These are phyloP conservation scores for Paratrypauchen microcephalus DNA, from an alignment of 2,797 vertebrate species.

Conservation along the genomic window DNA sequence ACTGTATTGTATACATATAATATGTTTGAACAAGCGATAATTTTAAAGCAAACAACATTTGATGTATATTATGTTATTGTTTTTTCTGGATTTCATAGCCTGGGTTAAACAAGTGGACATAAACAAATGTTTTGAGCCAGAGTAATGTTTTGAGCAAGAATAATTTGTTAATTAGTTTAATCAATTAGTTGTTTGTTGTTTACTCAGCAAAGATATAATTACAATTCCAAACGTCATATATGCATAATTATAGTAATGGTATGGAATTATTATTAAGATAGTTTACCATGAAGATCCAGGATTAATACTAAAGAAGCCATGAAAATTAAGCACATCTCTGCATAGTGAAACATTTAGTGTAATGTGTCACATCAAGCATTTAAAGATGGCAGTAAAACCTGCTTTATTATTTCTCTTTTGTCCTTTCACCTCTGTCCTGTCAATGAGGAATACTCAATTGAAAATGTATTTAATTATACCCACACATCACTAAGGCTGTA, in stretches of 20 bases:
- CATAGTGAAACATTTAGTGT: constrained; percentile 29
- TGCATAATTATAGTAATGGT: too few relatives aligned
- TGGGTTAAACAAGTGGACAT: too few relatives aligned
- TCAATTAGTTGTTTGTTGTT: too few relatives aligned
- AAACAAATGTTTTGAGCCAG: too few relatives aligned
- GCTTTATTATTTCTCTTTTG: constrained; percentile 28
- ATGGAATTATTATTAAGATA: not conserved
- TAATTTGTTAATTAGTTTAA: too few relatives aligned
- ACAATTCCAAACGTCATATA: not conserved
- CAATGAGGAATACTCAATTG: constrained; percentile 25
- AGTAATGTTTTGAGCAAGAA: too few relatives aligned
- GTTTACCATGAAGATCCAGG: not conserved
- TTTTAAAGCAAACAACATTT: too few relatives aligned
- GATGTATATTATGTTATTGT: too few relatives aligned
- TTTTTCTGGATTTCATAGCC: too few relatives aligned
- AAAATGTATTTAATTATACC: constrained; percentile 30
- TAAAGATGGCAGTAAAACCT: constrained; percentile 34
- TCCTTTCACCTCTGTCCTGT: constrained; percentile 25
- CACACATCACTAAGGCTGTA: constrained; percentile 30
- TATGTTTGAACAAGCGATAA: too few relatives aligned
- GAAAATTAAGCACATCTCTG: constrained; percentile 66
- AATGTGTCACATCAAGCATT: constrained; percentile 27
- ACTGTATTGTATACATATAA: too few relatives aligned
- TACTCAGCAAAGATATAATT: not conserved
- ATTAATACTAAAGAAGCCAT: constrained; percentile 47